phyloP scores from a whole-genome alignment of 2,797 vertebrate species.

The Pogonophryne albipinna region DNA sequence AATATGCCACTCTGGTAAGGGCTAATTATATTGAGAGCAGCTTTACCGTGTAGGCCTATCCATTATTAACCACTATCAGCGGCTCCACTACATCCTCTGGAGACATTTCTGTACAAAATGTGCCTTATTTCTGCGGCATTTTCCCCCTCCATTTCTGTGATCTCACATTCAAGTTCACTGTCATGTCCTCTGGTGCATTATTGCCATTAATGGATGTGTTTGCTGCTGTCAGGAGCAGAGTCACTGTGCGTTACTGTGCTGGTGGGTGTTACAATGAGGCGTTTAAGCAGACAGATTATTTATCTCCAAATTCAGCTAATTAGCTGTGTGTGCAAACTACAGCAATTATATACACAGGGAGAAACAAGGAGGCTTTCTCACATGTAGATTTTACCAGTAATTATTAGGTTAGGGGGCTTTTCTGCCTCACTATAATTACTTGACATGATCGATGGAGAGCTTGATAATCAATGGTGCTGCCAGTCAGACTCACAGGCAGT shows the following conservation, averaged over 20 bases:
- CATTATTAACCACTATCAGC: conserved; percentile 74
- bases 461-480: conserved; percentile 74
- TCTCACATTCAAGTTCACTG: conserved; percentile 55
- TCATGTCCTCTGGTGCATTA: conserved; percentile 60
- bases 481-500: conserved; percentile 47
- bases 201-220: conserved; percentile 57
- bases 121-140: conserved; percentile 52
- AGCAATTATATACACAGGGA: conserved; percentile 42
- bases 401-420: conserved; percentile 74
- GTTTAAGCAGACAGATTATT: conserved; percentile 36
- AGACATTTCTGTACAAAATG: conserved; percentile 61
- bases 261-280: conserved; percentile 45
- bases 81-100: conserved; percentile 49
- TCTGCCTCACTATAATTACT: conserved; percentile 74
- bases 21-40: conserved; percentile 71
- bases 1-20: conserved; percentile 71
- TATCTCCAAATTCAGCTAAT: conserved; percentile 60
- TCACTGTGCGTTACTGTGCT: background rate
- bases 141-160: conserved; percentile 17
- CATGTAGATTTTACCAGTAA: conserved; percentile 60
- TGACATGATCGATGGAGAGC: conserved; percentile 73
- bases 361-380: conserved; percentile 41
- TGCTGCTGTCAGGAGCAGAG: conserved; percentile 42
- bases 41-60: conserved; percentile 71
- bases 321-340: conserved; percentile 49